phyloP scores from a whole-genome alignment of 2,113 vertebrate species.

The Cyanoderma ruficeps region DNA sequence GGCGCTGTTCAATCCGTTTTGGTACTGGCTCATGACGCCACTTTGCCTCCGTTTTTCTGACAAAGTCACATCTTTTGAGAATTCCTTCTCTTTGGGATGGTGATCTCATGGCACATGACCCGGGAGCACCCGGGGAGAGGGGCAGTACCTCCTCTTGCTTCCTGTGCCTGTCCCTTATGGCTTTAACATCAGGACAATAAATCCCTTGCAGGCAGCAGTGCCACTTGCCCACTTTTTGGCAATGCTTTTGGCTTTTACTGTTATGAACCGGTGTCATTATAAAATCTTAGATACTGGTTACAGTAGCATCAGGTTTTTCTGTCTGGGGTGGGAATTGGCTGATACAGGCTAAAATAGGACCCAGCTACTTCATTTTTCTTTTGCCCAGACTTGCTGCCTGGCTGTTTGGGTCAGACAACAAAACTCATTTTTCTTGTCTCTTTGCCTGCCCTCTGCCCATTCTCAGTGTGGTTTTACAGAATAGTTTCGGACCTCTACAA shows the following conservation, averaged over 20 bases:
- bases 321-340: neutral
- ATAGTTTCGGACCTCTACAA: neutral
- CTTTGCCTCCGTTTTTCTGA: accelerated
- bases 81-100: neutral
- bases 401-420: neutral
- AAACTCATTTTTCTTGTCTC: neutral
- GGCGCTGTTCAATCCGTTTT: neutral
- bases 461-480: neutral
- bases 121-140: neutral
- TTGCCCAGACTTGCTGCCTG: neutral
- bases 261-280: neutral
- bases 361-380: neutral
- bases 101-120: neutral
- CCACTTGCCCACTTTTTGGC: neutral
- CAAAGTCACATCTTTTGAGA: neutral
- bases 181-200: neutral
- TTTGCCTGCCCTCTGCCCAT: neutral
- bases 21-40: accelerated
- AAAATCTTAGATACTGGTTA: neutral
- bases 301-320: neutral
- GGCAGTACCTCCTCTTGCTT: neutral
- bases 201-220: neutral
- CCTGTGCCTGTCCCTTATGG: neutral
- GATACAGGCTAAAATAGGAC: neutral
- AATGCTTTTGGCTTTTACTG: neutral